phyloP scores from a whole-genome alignment of 2,113 vertebrate species.

The Motacilla alba region DNA sequence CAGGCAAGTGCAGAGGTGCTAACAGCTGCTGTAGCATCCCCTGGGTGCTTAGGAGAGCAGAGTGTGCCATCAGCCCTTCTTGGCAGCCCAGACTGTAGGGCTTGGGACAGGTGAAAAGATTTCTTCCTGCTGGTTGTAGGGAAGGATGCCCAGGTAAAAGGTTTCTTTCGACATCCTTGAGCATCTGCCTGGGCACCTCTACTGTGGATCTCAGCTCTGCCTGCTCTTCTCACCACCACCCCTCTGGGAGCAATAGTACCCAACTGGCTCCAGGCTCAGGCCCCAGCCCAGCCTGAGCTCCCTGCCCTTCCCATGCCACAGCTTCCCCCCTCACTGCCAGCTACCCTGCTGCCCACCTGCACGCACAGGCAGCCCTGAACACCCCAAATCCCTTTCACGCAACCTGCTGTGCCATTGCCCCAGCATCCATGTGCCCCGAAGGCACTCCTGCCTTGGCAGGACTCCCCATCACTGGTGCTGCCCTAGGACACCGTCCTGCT shows the following conservation, averaged over 20 bases:
- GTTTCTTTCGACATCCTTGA: accelerated
- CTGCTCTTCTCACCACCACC: not conserved
- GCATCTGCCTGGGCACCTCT: not conserved
- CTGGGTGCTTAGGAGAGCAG: not conserved
- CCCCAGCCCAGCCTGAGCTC: not conserved
- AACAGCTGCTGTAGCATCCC: not conserved
- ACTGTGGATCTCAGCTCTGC: not conserved
- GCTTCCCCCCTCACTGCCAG: not conserved
- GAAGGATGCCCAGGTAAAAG: not conserved
- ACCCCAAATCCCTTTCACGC: accelerated
- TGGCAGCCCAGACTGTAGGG: not conserved
- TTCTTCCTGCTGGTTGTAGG: not conserved
- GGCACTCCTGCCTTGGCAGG: accelerated
- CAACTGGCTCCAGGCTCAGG: not conserved
- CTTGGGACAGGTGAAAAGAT: not conserved
- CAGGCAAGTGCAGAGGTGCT: not conserved
- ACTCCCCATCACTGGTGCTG: not conserved
- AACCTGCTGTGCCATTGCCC: not conserved
- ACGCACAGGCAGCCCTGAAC: not conserved
- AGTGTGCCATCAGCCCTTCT: not conserved
- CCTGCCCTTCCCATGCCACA: not conserved
- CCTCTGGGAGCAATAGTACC: not conserved
- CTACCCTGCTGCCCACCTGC: not conserved
- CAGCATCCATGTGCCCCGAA: not conserved
- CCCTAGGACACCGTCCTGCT: not conserved